phyloP scores from a whole-genome alignment of 2,113 vertebrate genomes.

The Pangasianodon gigas region DNA sequence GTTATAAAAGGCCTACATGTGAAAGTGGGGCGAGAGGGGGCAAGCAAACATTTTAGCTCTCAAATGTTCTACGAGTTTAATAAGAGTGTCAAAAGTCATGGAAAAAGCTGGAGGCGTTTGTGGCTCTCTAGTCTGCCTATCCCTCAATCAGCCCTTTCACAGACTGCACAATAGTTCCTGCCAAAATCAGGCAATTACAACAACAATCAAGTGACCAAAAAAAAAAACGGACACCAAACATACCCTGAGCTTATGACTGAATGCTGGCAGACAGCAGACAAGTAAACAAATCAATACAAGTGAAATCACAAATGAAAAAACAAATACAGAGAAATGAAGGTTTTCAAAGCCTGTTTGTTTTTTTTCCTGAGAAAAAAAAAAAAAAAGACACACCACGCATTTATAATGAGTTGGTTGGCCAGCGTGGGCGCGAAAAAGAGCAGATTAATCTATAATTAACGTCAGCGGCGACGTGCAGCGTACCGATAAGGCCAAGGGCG shows the following conservation, averaged over 20 bases:
- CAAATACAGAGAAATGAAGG: conserved; percentile 27
- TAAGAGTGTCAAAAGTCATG: not conserved
- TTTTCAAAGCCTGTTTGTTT: not conserved
- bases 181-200: conserved; percentile 28
- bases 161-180: not conserved
- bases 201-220: conserved; percentile 17
- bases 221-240: not conserved
- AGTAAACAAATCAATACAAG: conserved; percentile 73
- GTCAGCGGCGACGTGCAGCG: conserved; percentile 20
- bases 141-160: conserved; percentile 1
- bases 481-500: conserved; percentile 33
- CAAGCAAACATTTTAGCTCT: not conserved
- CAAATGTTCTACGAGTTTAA: not conserved
- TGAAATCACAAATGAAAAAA: conserved; percentile 58
- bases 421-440: conserved; percentile 1
- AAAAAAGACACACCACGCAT: not conserved
- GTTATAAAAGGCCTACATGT: not conserved
- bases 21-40: not conserved
- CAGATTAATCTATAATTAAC: conserved; percentile 44
- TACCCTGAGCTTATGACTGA: conserved; percentile 52
- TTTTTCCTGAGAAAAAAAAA: not conserved
- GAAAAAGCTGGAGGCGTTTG: not conserved
- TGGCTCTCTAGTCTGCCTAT: not conserved
- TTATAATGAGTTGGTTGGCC: conserved; percentile 29
- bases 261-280: conserved; percentile 65